These are phyloP conservation scores for Fragum sueziense DNA, from an alignment of 2,888 invertebrate species.

Conservation along the genomic window DNA sequence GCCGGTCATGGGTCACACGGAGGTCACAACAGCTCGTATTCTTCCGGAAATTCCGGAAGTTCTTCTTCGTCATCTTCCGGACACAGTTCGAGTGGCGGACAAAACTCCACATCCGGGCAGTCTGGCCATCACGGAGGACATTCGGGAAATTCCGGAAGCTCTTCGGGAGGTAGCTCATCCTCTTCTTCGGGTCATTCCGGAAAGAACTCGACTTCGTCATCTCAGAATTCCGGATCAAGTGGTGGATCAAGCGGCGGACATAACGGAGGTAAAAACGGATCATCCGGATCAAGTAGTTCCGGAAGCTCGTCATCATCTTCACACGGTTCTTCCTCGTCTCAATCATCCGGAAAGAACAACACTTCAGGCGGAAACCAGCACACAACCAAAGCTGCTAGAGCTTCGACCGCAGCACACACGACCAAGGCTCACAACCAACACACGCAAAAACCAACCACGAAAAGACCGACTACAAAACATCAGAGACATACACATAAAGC, in stretches of 20 bases:
- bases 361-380: conserved; percentile 1
- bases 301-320: conserved; percentile 26
- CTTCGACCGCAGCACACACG: conserved; percentile 14
- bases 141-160: background rate
- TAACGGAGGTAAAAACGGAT: conserved; percentile 1
- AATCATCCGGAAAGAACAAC: background rate
- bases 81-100: conserved; percentile 2
- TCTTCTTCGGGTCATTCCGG: conserved; percentile 10
- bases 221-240: conserved; percentile 22
- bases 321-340: conserved; percentile 18
- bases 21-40: conserved; percentile 45
- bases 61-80: conserved; percentile 17
- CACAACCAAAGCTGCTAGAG: conserved; percentile 17
- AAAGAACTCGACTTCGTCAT: conserved; percentile 1
- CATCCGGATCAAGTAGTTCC: background rate
- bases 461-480: conserved; percentile 33
- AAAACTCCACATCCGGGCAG: conserved; percentile 23
- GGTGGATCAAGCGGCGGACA: background rate
- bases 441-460: conserved; percentile 37
- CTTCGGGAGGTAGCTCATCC: conserved; percentile 8
- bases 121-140: conserved; percentile 8
- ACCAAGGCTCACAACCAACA: conserved; percentile 28
- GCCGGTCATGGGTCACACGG: conserved; percentile 33
- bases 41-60: conserved; percentile 24
- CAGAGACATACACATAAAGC: conserved; percentile 14